A percentile compares a stretch with the other conserved stretches of the same genome.
These are phyloP conservation scores for Hirtodrosophila duncani DNA, from an alignment of 2,888 invertebrate species.

Conservation along the genomic window DNA sequence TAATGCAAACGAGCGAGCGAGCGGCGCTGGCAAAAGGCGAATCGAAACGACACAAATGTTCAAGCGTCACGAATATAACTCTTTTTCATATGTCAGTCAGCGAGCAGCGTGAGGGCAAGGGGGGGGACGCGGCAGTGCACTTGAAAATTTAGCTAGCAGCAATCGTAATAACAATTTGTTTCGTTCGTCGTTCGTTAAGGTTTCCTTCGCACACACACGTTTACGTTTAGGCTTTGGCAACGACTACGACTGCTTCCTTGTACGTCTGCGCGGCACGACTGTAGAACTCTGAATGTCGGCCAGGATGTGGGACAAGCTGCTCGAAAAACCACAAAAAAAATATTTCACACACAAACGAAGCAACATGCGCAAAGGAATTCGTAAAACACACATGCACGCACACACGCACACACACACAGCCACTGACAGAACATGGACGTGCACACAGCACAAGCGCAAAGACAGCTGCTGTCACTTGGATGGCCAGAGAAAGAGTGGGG, in stretches of 20 bases:
- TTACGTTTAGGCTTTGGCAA: background rate
- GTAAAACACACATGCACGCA: slow-evolving; percentile 17
- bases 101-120: no score
- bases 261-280: slow-evolving; percentile 60
- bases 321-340: background rate
- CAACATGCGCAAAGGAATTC: slow-evolving; percentile 52
- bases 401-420: slow-evolving; percentile 1
- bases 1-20: slow-evolving; percentile 42
- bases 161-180: no score
- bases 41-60: slow-evolving; percentile 17
- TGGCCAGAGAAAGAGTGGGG: background rate
- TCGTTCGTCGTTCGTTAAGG: no score
- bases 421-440: background rate
- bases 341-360: slow-evolving; percentile 34
- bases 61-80: slow-evolving; percentile 25
- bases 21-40: slow-evolving; percentile 32
- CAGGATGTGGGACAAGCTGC: slow-evolving; percentile 36
- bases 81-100: no score
- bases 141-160: no score
- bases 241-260: background rate
- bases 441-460: slow-evolving; percentile 8
- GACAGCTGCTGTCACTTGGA: slow-evolving; percentile 36
- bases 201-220: no score
- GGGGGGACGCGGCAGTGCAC: no score
- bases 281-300: slow-evolving; percentile 36